These are phyloP conservation scores for Catocala fraxini DNA, from an alignment of 2,888 invertebrate species.

Conservation along the genomic window DNA sequence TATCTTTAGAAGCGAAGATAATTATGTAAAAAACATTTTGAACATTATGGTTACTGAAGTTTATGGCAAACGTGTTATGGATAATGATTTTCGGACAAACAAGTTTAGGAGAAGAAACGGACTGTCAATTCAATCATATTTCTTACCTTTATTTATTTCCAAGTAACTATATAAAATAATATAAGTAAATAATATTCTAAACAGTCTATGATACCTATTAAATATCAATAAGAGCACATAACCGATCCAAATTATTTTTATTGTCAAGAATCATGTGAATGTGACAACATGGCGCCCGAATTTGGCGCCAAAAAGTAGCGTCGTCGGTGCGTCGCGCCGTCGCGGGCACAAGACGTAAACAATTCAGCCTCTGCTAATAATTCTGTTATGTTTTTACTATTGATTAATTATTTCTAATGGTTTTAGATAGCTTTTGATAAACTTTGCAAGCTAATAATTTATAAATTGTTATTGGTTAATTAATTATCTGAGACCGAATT, in stretches of 20 bases:
- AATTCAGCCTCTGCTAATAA: conserved; percentile 56
- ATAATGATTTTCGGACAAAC: no score
- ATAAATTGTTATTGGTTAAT: conserved; percentile 6
- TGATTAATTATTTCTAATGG: conserved; percentile 56
- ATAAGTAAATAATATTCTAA: conserved; percentile 4
- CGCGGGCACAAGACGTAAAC: conserved; percentile 61
- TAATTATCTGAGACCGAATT: neutral
- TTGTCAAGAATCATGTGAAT: conserved; percentile 76
- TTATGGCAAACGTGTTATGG: no score
- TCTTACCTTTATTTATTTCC: no score
- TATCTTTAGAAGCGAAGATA: no score
- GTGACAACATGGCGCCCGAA: conserved; percentile 75
- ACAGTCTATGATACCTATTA: conserved; percentile 46
- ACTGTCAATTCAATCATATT: no score
- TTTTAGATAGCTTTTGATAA: conserved; percentile 14
- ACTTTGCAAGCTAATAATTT: conserved; percentile 1
- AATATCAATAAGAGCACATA: conserved; percentile 57
- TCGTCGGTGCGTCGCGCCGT: conserved; percentile 55
- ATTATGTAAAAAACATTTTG: no score
- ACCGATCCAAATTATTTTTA: conserved; percentile 75
- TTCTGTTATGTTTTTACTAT: conserved; percentile 56
- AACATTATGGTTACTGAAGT: no score
- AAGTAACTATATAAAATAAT: no score
- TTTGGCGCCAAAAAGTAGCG: conserved; percentile 76
- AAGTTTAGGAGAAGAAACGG: no score